phyloP scores from a whole-genome alignment of 2,888 invertebrate species.

The Ectobius pallidus region DNA sequence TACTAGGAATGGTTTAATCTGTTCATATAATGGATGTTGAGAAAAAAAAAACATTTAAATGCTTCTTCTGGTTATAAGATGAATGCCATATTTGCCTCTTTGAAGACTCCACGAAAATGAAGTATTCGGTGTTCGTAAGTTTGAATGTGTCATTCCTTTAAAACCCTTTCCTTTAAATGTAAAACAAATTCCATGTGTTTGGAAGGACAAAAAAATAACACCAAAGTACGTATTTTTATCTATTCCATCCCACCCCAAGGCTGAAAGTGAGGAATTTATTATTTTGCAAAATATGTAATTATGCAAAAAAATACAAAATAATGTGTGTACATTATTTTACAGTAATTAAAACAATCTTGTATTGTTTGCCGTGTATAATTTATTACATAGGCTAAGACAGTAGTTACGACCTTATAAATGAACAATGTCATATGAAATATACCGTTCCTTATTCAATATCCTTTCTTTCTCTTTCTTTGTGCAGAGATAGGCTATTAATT shows the following conservation, averaged over 20 bases:
- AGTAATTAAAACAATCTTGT: slow-evolving; percentile 29
- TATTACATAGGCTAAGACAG: too few relatives aligned
- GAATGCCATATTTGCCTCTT: not conserved
- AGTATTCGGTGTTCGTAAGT: too few relatives aligned
- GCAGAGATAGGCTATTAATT: too few relatives aligned
- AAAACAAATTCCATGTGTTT: not conserved
- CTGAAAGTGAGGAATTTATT: slow-evolving; percentile 17
- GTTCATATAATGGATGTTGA: slow-evolving; percentile 11
- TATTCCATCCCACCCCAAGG: slow-evolving; percentile 26
- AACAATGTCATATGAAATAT: too few relatives aligned
- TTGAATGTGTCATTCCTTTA: too few relatives aligned
- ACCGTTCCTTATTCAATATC: too few relatives aligned
- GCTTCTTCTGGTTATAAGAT: not conserved
- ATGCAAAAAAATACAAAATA: not conserved
- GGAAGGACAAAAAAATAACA: not conserved
- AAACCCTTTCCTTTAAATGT: too few relatives aligned
- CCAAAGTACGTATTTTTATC: slow-evolving; percentile 30
- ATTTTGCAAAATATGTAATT: slow-evolving; percentile 18
- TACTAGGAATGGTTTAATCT: slow-evolving; percentile 3
- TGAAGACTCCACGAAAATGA: not conserved
- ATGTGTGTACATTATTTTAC: slow-evolving; percentile 27
- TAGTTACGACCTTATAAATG: too few relatives aligned
- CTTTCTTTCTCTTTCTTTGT: too few relatives aligned
- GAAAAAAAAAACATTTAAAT: not conserved
- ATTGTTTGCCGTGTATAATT: slow-evolving; percentile 9